Evolutionary conservation across 2,113 vertebrate genomes (phyloP).

Genomic region (Pipra filicauda): DNA sequence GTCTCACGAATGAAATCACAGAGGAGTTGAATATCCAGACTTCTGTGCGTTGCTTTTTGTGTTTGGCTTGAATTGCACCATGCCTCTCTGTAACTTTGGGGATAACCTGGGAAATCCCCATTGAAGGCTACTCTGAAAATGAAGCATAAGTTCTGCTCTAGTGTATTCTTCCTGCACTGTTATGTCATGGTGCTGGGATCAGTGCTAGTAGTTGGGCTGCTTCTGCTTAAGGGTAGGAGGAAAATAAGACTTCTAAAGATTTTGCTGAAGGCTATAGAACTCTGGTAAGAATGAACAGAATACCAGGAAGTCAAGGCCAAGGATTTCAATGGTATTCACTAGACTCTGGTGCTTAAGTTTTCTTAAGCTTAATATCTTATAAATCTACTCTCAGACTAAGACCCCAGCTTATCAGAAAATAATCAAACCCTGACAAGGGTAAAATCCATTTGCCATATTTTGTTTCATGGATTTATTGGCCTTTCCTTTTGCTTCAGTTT

Average conservation of each 20-base stretch:
- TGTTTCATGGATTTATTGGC: background rate
- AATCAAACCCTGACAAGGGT: background rate
- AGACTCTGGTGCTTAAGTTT: background rate
- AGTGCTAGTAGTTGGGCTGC: background rate
- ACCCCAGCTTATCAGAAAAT: background rate
- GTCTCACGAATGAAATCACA: background rate
- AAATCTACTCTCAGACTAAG: background rate
- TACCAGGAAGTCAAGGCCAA: background rate
- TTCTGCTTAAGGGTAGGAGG: background rate
- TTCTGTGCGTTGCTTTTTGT: background rate
- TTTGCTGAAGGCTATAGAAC: background rate
- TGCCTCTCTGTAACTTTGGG: background rate
- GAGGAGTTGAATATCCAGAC: background rate
- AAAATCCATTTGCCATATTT: background rate
- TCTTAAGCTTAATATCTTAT: background rate
- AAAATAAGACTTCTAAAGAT: background rate
- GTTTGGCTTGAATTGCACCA: background rate
- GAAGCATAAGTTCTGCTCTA: rapidly evolving
- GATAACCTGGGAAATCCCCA: background rate
- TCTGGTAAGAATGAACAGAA: background rate
- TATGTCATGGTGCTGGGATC: background rate
- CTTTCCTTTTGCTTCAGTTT: background rate
- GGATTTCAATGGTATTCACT: background rate
- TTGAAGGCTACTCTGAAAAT: background rate
- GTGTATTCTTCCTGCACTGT: background rate